Percentiles rank a stretch among this genome's conserved stretches.
Conservation (phyloP, 2,797 vertebrate genomes). For the Diceros bicornis region DNA sequence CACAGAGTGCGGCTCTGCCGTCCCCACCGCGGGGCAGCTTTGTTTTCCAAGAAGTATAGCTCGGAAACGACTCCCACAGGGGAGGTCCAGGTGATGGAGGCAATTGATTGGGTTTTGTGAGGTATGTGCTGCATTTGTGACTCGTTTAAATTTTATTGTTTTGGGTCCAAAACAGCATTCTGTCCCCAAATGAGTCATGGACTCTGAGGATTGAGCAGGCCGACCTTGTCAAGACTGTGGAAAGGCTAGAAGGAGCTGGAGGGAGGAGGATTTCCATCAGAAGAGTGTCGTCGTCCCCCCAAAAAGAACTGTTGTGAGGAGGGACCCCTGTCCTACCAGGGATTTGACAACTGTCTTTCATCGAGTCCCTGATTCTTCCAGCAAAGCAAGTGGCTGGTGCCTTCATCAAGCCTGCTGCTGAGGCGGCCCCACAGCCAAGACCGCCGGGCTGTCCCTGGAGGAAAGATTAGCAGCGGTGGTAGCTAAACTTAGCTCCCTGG, state of each 20-base stretch:
- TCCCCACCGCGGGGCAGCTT: accelerated
- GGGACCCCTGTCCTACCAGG: background rate
- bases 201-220: background rate
- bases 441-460: background rate
- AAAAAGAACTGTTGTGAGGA: background rate
- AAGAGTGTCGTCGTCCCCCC: accelerated
- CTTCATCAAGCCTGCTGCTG: background rate
- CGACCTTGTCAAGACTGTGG: background rate
- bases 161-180: background rate
- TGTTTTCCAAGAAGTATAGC: accelerated
- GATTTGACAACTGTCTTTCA: no score
- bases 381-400: background rate
- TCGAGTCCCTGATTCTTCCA: no score
- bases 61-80: background rate
- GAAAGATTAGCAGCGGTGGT: conserved; percentile 4
- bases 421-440: background rate
- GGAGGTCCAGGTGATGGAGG: background rate
- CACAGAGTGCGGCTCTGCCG: background rate
- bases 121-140: background rate
- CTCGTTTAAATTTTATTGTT: background rate
- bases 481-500: conserved; percentile 74
- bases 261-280: background rate
- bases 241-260: no score
- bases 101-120: background rate
- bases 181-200: background rate